phyloP scores from a whole-genome alignment of 2,113 vertebrate species.

The Euleptes europaea region DNA sequence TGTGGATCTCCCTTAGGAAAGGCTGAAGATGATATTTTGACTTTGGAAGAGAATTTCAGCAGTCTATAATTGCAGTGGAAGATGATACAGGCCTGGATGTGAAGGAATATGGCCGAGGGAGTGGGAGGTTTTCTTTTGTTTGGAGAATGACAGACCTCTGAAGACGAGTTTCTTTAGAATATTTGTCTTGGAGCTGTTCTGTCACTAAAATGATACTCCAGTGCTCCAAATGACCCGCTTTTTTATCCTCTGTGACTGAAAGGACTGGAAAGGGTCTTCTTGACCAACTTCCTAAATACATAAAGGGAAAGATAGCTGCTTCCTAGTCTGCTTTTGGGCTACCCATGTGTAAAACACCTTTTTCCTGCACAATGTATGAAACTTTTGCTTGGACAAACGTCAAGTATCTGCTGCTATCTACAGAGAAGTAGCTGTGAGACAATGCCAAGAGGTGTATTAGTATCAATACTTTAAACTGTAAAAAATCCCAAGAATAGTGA shows the following conservation, averaged over 20 bases:
- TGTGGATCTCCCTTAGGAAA: background rate
- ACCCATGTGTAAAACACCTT: background rate
- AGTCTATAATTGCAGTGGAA: background rate
- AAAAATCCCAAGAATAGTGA: background rate
- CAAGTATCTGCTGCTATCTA: background rate
- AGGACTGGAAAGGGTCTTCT: background rate
- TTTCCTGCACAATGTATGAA: background rate
- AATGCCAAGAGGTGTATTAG: background rate
- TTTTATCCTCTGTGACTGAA: background rate
- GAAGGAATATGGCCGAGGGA: background rate
- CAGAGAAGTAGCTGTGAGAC: background rate
- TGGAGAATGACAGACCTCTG: background rate
- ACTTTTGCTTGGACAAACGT: background rate
- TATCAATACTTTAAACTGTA: background rate
- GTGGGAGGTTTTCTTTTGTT: background rate
- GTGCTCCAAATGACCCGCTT: background rate
- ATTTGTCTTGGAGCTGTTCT: background rate
- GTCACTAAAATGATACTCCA: background rate
- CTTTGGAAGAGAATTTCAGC: constrained; percentile 1
- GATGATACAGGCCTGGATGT: constrained; percentile 15
- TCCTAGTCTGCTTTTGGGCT: background rate
- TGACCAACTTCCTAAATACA: background rate
- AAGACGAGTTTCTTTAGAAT: background rate
- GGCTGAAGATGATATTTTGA: background rate
- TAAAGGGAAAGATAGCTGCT: background rate